Base-by-base conservation (phyloP, 2,888 invertebrate species). In the Dasypolia templi region DNA sequence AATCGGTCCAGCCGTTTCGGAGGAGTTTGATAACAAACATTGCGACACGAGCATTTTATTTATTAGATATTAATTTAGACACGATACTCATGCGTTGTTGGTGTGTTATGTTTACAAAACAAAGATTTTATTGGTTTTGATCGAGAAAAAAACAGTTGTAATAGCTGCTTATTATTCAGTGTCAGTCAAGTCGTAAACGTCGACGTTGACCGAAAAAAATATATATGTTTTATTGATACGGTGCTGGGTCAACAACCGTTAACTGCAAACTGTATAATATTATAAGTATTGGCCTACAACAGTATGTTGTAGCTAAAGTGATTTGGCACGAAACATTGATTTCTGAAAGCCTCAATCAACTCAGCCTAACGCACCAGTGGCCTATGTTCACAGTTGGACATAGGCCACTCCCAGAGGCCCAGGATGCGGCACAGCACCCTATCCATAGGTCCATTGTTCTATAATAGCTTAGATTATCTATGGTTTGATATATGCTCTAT, bases 161-260 rank as follows among this genome's bases (percentile, higher is more conserved):
- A 42, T 53, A 56, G 58, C 64, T 79, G 53, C 12, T 79, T 72
- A 79, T 64, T 61, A 77, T 77, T 77, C 77, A 79, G 64, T 72
- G 77, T 79, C 64, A 53, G 77, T 79, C 64, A 53, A 53, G 59
- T 79, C 64, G 14, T 77, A 64, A 79, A 79, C 19, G n/a, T n/a
- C n/a, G n/a, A n/a, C n/a, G 53, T 32, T 72, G 79, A 64, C 79
- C 79, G 72, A 77, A 79, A 78, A 72, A 55, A 19, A 79, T 76
- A 29, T n/a, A 22, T 76, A 29, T n/a, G 17, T 62, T 73, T 61
- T 42, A 75, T 79, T 61, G 79, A 79, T 77, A 72, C 11, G 59
- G 7, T 6, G 39, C 19, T 61, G 32, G 79, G 79, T 77, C 79
- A 72, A 64, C 14, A 42, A 64, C 78, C 77, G 55, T 12, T 39